Conservation (phyloP, 2,888 invertebrate species). For the Eueremaeus valkanovi region DNA sequence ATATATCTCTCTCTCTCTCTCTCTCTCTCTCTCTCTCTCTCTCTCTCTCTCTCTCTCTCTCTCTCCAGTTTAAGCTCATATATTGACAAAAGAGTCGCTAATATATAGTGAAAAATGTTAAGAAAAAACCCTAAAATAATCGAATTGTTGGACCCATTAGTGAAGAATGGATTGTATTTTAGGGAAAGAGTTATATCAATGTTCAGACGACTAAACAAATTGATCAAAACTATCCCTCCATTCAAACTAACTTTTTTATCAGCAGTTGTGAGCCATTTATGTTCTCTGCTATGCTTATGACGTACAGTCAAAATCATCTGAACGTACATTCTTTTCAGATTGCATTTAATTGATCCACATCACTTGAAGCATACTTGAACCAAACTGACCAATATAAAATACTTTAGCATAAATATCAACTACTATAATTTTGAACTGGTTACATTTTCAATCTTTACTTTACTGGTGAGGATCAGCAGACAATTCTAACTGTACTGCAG, state of each 20-base stretch:
- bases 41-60: no score
- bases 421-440: no score
- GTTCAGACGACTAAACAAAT: constrained; percentile 26
- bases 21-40: no score
- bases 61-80: no score
- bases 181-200: constrained; percentile 17
- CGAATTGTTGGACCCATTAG: neutral
- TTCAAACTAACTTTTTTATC: neutral
- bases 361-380: neutral
- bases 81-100: constrained; percentile 11
- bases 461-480: no score
- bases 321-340: neutral
- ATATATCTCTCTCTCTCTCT: no score
- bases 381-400: no score
- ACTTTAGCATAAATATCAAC: no score
- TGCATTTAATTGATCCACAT: neutral
- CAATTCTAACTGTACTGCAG: no score
- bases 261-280: neutral
- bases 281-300: neutral
- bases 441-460: no score
- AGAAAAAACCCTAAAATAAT: neutral
- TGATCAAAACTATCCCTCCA: no score
- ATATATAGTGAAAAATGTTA: neutral
- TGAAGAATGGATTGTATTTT: neutral
- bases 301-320: neutral